phyloP scores from a whole-genome alignment of 2,113 vertebrate genomes.

The Coregonus clupeaformis region DNA sequence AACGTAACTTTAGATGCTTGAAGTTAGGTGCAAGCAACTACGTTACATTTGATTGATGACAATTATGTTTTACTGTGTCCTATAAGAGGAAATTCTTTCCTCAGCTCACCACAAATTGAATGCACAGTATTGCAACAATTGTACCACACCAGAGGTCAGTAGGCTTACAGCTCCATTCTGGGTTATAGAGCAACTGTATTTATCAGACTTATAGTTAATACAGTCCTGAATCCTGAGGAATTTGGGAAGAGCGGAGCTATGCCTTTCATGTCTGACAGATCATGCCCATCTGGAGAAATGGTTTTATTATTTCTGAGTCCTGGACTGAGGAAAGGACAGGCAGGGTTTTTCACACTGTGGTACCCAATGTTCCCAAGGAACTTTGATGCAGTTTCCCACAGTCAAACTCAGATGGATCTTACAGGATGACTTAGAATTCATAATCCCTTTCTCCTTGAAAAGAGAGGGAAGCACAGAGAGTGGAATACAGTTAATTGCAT shows the following conservation, averaged over 20 bases:
- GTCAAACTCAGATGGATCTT: conserved; percentile 35
- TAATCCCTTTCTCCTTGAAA: conserved; percentile 59
- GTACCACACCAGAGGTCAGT: no score
- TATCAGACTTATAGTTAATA: no score
- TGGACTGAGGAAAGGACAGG: not conserved
- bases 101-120: no score
- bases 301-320: not conserved
- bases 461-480: conserved; percentile 47
- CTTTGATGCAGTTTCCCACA: conserved; percentile 57
- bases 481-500: conserved; percentile 53
- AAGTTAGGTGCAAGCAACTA: no score
- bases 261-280: not conserved
- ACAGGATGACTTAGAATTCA: conserved; percentile 47
- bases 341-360: not conserved
- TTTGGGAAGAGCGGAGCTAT: not conserved
- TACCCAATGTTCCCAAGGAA: conserved; percentile 18
- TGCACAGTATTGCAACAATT: no score
- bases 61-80: no score
- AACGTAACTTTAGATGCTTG: no score
- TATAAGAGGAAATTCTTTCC: no score
- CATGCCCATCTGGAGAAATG: no score
- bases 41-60: no score
- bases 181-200: no score
- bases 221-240: no score
- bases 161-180: not conserved